These are phyloP conservation scores for Danaus melanippus DNA, from an alignment of 1,140 invertebrate genomes.

Conservation along the genomic window DNA sequence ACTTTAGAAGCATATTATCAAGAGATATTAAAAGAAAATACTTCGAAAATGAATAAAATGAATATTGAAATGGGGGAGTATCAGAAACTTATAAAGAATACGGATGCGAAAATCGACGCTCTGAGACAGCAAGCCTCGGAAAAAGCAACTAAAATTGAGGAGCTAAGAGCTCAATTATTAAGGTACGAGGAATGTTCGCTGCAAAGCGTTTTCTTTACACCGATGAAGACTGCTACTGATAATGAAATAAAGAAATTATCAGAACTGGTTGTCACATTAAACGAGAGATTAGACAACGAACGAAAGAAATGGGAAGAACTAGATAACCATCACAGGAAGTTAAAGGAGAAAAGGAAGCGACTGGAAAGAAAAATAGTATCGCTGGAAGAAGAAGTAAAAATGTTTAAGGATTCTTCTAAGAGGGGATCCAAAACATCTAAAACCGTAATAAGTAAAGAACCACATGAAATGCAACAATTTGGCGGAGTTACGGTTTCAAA, in stretches of 20 bases:
- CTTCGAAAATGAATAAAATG: conserved; percentile 58
- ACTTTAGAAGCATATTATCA: conserved; percentile 56
- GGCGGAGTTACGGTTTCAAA: conserved; percentile 25
- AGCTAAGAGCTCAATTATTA: conserved; percentile 50
- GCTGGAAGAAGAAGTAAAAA: conserved; percentile 48
- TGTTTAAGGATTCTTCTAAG: conserved; percentile 37
- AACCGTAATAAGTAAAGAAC: conserved; percentile 33
- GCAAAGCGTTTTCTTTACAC: conserved; percentile 63
- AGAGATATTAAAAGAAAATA: conserved; percentile 59
- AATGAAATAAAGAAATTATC: conserved; percentile 61
- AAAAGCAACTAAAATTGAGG: conserved; percentile 59
- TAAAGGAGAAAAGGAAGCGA: conserved; percentile 48
- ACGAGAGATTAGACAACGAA: conserved; percentile 46
- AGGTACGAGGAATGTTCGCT: conserved; percentile 62
- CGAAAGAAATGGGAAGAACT: conserved; percentile 55
- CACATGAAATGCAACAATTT: conserved; percentile 8
- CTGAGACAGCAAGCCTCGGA: conserved; percentile 50
- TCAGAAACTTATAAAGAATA: conserved; percentile 50
- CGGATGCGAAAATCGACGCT: conserved; percentile 59
- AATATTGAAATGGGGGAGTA: conserved; percentile 47
- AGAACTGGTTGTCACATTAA: conserved; percentile 46
- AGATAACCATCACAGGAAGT: conserved; percentile 37
- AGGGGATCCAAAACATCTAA: conserved; percentile 39
- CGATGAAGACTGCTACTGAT: conserved; percentile 63
- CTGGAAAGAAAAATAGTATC: conserved; percentile 34